These are phyloP conservation scores for Glyptemys insculpta DNA, from an alignment of 2,797 vertebrate species.

Conservation along the genomic window DNA sequence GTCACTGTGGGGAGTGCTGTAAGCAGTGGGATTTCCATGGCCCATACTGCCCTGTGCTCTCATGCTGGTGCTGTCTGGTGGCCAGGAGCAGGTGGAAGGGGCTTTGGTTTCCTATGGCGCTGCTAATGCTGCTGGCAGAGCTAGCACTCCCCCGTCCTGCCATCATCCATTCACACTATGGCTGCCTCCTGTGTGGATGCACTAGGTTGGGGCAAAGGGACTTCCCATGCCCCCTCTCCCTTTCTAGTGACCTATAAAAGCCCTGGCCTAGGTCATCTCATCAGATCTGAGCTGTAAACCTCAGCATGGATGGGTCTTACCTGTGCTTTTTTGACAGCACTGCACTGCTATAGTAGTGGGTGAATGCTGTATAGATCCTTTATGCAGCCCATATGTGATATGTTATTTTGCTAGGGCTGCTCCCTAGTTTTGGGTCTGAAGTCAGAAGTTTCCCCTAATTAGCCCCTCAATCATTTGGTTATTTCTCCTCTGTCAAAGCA, in stretches of 20 bases:
- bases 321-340: not conserved
- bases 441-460: not conserved
- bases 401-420: not conserved
- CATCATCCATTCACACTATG: not conserved
- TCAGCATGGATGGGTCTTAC: not conserved
- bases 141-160: not conserved
- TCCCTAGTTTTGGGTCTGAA: not conserved
- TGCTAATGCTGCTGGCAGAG: not conserved
- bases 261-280: not conserved
- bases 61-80: not conserved
- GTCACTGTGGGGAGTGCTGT: not conserved
- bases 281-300: not conserved
- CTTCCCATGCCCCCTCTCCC: not conserved
- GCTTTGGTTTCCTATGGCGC: not conserved
- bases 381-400: not conserved
- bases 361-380: not conserved
- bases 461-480: not conserved
- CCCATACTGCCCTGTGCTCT: not conserved
- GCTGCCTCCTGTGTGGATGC: not conserved
- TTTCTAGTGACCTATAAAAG: not conserved
- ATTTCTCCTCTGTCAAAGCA: not conserved
- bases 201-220: not conserved
- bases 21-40: not conserved
- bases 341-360: not conserved
- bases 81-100: not conserved